Base-by-base conservation (phyloP, 2,797 vertebrate species). In the Darevskia mixta region DNA sequence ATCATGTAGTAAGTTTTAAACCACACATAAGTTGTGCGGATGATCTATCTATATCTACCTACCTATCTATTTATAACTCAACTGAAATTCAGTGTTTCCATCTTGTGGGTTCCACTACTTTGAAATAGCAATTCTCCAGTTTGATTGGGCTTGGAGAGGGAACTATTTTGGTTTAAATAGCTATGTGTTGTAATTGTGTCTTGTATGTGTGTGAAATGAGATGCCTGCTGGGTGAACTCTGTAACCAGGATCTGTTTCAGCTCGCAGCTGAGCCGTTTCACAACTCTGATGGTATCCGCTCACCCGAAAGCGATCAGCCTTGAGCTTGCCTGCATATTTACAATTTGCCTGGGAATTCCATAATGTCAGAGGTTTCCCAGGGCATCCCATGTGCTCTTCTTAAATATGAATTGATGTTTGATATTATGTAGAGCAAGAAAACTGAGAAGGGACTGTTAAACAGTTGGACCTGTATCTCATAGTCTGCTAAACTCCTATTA, bases 111-210 rank as follows among this genome's bases (percentile, higher is more conserved):
- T 79, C 75, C 66, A 55, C 43, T 25, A 35, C 20, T 79, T 84
- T 61, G 76, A 79, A 71, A n/a, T 79, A 78, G 45, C 10, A 75
- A 55, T 45, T 38, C 13, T 32, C 55, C 75, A 15, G 18, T 66
- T 55, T 11, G 32, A 10, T 55, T 71, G 23, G 13, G 8, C 85
- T 79, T 91, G 32, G 38, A 2, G 89, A 88, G 89, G 79, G 87
- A 86, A 79, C 27, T 13, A 1, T 90, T 92, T 69, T 49, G 80
- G 32, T 27, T 90, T 88, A 89, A 5, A 32, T 85, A 91, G 71
- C 41, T 90, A 25, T 71, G 64, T 27, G 1, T 82, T 91, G 92
- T 75, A 78, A 17, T 61, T 71, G 3, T 25, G 45, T 72, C 85
- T 45, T 87, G 20, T 89, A 49, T 79, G 61, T 45, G 6, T 82